phyloP scores from a whole-genome alignment of 2,888 invertebrate genomes.

The Diarsia brunnea region DNA sequence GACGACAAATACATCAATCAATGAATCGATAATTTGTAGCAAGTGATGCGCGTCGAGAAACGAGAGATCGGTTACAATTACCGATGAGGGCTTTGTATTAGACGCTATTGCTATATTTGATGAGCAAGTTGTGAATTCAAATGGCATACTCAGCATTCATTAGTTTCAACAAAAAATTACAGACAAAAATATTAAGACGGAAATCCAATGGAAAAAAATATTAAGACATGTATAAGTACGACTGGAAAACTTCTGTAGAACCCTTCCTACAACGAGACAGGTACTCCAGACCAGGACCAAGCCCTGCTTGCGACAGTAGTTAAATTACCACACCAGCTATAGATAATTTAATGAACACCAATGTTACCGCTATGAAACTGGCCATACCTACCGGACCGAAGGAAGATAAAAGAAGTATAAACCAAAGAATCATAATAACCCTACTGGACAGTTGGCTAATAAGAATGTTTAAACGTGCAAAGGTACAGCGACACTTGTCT shows the following conservation, averaged over 20 bases:
- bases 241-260: not conserved
- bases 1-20: slow-evolving; percentile 49
- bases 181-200: too few relatives aligned
- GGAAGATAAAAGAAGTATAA: not conserved
- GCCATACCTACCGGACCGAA: not conserved
- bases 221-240: not conserved
- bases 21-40: slow-evolving; percentile 67
- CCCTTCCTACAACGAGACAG: not conserved
- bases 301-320: not conserved
- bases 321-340: not conserved
- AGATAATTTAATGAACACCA: not conserved
- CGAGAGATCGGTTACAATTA: slow-evolving; percentile 26
- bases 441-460: not conserved
- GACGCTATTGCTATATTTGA: slow-evolving; percentile 11
- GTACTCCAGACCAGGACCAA: not conserved
- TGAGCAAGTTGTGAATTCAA: not conserved
- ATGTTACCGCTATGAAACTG: not conserved
- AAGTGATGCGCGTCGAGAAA: slow-evolving; percentile 62
- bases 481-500: not conserved
- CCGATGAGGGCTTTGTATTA: slow-evolving; percentile 29
- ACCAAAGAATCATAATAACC: not conserved
- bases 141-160: not conserved
- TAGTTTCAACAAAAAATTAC: not conserved
- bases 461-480: not conserved
- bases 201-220: too few relatives aligned